These are phyloP conservation scores for Lasioglossum villosulum DNA, from an alignment of 2,888 invertebrate species.

Conservation along the genomic window DNA sequence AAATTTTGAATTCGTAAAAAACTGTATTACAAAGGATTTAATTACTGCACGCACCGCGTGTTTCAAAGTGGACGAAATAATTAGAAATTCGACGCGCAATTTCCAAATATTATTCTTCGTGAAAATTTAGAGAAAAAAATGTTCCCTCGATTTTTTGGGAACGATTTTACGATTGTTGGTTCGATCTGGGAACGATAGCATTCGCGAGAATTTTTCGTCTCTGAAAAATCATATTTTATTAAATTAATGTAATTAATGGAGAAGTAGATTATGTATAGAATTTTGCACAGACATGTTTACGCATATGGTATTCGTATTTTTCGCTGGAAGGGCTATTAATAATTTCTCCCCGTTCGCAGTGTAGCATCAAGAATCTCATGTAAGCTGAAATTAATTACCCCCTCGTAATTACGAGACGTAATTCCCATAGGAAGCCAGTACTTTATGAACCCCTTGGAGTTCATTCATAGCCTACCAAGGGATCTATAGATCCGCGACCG, in stretches of 20 bases:
- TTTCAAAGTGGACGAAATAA: background rate
- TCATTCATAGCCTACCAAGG: slow-evolving; percentile 10
- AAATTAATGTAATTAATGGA: no score
- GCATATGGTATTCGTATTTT: background rate
- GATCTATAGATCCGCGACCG: slow-evolving; percentile 2
- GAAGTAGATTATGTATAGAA: background rate
- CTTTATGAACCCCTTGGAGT: slow-evolving; percentile 15
- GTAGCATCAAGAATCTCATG: slow-evolving; percentile 7
- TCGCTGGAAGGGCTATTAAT: background rate
- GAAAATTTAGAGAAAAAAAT: background rate
- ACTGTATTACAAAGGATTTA: slow-evolving; percentile 29
- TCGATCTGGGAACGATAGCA: background rate
- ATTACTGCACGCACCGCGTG: background rate
- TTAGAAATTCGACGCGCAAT: background rate
- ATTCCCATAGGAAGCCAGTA: slow-evolving; percentile 21
- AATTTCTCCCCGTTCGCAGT: background rate
- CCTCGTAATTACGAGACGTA: background rate
- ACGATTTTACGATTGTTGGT: background rate
- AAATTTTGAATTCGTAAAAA: slow-evolving; percentile 27
- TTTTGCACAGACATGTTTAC: background rate
- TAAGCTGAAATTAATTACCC: slow-evolving; percentile 25
- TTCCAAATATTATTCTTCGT: background rate
- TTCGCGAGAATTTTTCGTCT: no score
- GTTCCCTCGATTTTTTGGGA: background rate
- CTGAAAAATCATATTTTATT: no score